Conservation (phyloP, 2,113 vertebrate species). For the Lucifuga dentata region DNA sequence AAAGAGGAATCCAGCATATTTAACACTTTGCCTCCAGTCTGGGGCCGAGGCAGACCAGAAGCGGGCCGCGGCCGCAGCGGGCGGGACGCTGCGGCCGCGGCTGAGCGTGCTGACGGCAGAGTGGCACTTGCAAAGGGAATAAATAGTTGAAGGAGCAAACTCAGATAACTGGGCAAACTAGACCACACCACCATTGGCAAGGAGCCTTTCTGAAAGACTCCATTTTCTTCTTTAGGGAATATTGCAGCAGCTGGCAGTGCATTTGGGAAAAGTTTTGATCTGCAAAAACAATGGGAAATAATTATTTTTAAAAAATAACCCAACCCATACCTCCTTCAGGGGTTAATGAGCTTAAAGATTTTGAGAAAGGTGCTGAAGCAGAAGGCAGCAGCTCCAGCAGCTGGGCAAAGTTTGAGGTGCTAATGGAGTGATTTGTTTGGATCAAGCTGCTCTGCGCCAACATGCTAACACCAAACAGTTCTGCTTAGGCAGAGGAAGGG, state of each 20-base stretch:
- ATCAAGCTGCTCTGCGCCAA: constrained; percentile 53
- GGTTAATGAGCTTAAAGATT: constrained; percentile 10
- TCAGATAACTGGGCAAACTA: constrained; percentile 5
- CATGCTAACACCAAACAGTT: constrained; percentile 27
- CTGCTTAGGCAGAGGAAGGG: constrained; percentile 24
- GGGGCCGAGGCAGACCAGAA: constrained; percentile 20
- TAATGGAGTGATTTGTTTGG: constrained; percentile 61
- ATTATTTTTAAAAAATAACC: background rate
- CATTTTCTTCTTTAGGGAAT: constrained; percentile 12
- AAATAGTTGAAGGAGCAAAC: constrained; percentile 35
- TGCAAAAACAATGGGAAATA: constrained; percentile 13
- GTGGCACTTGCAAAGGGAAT: constrained; percentile 55
- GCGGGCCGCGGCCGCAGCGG: constrained; percentile 8
- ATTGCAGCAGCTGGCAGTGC: constrained; percentile 70
- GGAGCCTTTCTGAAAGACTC: constrained; percentile 19
- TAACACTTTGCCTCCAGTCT: constrained; percentile 49
- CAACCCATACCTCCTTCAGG: constrained; percentile 9
- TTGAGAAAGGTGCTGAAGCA: constrained; percentile 13
- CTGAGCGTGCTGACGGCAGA: constrained; percentile 38
- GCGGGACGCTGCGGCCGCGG: constrained; percentile 14
- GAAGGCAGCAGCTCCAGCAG: constrained; percentile 4
- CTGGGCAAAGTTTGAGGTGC: constrained; percentile 38
- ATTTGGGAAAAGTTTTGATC: constrained; percentile 35
- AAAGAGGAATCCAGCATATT: constrained; percentile 64
- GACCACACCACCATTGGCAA: constrained; percentile 49